These are phyloP conservation scores for Sapayoa aenigma DNA, from an alignment of 2,113 vertebrate genomes.

Conservation along the genomic window DNA sequence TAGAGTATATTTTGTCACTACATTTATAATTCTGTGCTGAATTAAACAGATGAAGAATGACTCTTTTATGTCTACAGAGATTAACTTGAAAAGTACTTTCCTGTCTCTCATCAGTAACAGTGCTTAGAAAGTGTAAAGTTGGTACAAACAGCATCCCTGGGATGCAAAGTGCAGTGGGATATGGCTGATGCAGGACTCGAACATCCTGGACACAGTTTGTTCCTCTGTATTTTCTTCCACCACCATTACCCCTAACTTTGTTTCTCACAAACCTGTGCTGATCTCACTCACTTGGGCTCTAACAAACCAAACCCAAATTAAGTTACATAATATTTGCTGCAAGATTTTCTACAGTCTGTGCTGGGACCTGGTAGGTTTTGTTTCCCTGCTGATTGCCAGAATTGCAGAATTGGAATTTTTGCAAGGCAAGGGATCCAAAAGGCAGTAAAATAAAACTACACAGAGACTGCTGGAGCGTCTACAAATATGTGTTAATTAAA, in stretches of 20 bases:
- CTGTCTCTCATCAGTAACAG: neutral
- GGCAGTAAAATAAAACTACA: neutral
- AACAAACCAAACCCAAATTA: neutral
- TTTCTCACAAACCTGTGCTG: neutral
- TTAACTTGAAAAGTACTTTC: neutral
- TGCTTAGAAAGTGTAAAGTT: neutral
- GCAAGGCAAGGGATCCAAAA: conserved; percentile 9
- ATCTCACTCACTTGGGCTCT: neutral
- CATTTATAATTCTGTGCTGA: neutral
- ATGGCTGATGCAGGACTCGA: neutral
- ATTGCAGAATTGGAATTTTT: neutral
- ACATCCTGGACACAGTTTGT: neutral
- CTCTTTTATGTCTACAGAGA: neutral
- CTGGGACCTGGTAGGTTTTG: neutral
- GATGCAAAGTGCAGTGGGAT: neutral
- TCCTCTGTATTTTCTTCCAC: neutral
- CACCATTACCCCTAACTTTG: neutral
- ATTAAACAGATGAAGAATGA: neutral
- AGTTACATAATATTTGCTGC: neutral
- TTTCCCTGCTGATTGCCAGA: neutral
- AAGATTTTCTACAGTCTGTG: neutral
- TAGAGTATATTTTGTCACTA: neutral
- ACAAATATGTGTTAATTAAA: conserved; percentile 12
- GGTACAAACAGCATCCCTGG: neutral
- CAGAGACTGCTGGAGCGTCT: neutral